Evolutionary conservation across 2,888 invertebrate genomes (phyloP).

Genomic region (Ormyrus nitidulus): DNA sequence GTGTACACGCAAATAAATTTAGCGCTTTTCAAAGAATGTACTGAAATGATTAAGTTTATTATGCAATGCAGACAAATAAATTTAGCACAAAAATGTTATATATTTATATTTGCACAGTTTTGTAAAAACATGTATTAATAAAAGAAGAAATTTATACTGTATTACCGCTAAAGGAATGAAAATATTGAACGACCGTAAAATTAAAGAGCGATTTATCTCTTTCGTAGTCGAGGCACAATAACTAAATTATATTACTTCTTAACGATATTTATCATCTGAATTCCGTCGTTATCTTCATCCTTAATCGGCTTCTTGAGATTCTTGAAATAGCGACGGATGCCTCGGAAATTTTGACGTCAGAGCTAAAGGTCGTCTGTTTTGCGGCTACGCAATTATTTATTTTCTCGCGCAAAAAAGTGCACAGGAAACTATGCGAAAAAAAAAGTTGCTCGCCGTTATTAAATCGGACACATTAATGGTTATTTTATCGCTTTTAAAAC

Average conservation of each 20-base stretch:
- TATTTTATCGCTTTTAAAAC: slow-evolving; percentile 32
- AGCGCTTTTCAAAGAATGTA: no score
- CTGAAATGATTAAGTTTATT: no score
- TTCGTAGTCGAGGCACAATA: no score
- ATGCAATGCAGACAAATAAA: no score
- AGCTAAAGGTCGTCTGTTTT: slow-evolving; percentile 15
- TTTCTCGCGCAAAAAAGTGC: neutral
- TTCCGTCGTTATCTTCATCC: slow-evolving; percentile 38
- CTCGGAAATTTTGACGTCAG: slow-evolving; percentile 31
- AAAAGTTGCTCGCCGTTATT: slow-evolving; percentile 22
- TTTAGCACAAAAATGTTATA: no score
- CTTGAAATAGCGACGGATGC: slow-evolving; percentile 23
- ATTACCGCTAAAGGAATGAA: no score
- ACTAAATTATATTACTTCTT: slow-evolving; percentile 29
- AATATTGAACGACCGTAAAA: no score
- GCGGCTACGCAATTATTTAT: slow-evolving; percentile 29
- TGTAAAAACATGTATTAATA: no score
- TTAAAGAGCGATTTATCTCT: no score
- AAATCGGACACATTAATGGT: slow-evolving; percentile 31
- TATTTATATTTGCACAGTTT: no score
- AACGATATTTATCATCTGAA: slow-evolving; percentile 39
- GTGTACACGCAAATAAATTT: no score
- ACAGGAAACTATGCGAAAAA: neutral
- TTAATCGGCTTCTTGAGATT: slow-evolving; percentile 45
- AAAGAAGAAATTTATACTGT: no score